Evolutionary conservation across 2,113 vertebrate genomes (phyloP).

Genomic region (Megaceryle maxima): DNA sequence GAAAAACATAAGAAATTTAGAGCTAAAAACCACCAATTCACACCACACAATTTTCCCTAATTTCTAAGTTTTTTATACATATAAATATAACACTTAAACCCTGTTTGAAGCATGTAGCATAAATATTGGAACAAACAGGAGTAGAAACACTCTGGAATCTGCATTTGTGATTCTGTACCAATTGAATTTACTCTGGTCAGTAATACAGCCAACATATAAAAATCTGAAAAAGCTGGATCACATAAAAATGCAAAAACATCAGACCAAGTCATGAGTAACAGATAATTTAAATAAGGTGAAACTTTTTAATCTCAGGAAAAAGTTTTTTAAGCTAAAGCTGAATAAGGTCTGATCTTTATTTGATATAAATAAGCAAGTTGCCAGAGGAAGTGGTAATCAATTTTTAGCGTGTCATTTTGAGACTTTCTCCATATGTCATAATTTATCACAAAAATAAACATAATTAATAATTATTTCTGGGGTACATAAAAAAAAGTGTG

Average conservation of each 20-base stretch:
- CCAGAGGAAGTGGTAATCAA: not conserved
- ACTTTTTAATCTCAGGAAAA: not conserved
- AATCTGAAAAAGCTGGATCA: not conserved
- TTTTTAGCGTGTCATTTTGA: not conserved
- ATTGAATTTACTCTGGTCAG: not conserved
- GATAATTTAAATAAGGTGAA: not conserved
- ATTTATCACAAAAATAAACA: not conserved
- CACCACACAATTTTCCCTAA: not conserved
- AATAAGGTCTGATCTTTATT: not conserved
- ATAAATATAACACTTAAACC: not conserved
- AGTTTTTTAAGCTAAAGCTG: not conserved
- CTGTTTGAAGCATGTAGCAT: not conserved
- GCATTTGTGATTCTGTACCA: not conserved
- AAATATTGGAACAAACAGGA: not conserved
- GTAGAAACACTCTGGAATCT: not conserved
- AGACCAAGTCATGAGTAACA: not conserved
- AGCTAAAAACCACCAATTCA: not conserved
- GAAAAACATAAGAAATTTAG: not conserved
- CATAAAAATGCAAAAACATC: not conserved
- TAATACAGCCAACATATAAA: not conserved
- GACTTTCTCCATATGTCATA: not conserved
- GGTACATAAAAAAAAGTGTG: no score
- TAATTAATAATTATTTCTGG: not conserved
- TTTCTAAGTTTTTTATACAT: not conserved
- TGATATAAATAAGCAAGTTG: not conserved